Percentiles rank a stretch among this genome's conserved stretches.
These are phyloP conservation scores for Pipistrellus nathusii DNA, from an alignment of 2,797 vertebrate species.

Conservation along the genomic window DNA sequence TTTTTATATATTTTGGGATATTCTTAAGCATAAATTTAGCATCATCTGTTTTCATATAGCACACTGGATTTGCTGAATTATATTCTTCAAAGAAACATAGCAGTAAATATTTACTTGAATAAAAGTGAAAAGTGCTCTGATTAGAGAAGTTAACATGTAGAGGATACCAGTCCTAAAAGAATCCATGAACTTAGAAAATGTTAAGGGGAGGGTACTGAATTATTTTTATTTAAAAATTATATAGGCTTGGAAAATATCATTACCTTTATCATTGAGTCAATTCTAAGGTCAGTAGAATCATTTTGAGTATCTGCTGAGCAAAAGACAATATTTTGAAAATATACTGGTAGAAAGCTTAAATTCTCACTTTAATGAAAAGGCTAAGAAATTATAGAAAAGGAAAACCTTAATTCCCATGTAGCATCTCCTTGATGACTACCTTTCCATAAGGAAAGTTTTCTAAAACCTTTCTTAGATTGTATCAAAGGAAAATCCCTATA, in stretches of 20 bases:
- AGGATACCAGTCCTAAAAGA: constrained; percentile 35
- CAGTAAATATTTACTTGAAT: constrained; percentile 22
- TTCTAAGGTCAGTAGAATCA: constrained; percentile 24
- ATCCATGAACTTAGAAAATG: background rate
- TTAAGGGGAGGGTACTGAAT: background rate
- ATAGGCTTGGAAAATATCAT: background rate
- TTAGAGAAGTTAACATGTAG: background rate
- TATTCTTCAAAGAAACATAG: constrained; percentile 45
- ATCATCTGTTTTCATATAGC: background rate
- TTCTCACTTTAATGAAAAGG: constrained; percentile 34
- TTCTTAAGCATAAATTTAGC: constrained; percentile 3
- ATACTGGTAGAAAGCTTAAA: constrained; percentile 24
- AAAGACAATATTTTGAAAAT: constrained; percentile 47
- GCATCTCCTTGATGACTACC: background rate
- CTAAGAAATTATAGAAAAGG: constrained; percentile 26
- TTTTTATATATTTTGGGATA: background rate
- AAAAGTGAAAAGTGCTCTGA: background rate
- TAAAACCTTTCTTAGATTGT: constrained; percentile 18
- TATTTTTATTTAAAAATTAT: constrained; percentile 44
- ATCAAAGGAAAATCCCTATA: background rate
- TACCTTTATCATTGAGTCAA: constrained; percentile 16
- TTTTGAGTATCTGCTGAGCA: constrained; percentile 6
- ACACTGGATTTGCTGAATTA: constrained; percentile 1
- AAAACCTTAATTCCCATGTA: background rate
- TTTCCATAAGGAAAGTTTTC: constrained; percentile 43